Evolutionary conservation across 2,113 vertebrate genomes (phyloP).

Genomic region (Engraulis encrasicolus): DNA sequence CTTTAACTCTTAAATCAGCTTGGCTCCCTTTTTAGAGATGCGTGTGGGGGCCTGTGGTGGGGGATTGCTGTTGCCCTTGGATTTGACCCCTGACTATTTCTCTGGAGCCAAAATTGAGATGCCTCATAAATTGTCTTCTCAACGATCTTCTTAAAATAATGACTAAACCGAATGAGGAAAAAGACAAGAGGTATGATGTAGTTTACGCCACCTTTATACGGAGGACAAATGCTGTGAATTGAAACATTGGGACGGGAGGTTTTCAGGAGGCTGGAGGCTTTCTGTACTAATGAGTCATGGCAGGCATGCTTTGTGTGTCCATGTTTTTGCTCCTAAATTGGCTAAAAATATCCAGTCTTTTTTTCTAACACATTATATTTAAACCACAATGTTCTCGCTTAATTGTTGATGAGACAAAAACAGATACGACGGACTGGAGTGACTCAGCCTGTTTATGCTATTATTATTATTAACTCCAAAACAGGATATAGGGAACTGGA

Average conservation of each 20-base stretch:
- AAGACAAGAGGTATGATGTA: background rate
- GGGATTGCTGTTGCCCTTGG: no score
- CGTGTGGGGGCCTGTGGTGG: no score
- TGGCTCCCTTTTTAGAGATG: no score
- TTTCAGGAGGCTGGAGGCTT: background rate
- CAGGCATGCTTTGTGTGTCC: background rate
- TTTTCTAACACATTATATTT: background rate
- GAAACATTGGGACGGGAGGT: background rate
- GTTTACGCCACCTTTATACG: background rate
- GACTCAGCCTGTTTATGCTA: background rate
- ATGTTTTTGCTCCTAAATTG: background rate
- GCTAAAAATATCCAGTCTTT: background rate
- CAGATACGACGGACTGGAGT: background rate
- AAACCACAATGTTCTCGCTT: background rate
- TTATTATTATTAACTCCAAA: slow-evolving; percentile 10
- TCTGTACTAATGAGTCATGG: slow-evolving; percentile 2
- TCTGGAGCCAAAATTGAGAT: background rate
- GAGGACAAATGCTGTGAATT: background rate
- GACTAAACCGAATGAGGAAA: background rate
- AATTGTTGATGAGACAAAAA: background rate
- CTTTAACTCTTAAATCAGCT: no score
- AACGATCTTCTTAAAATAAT: background rate
- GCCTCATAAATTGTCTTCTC: background rate
- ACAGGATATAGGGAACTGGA: background rate
- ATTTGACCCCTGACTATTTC: background rate